phyloP scores from a whole-genome alignment of 2,797 vertebrate species.

The Spheniscus humboldti region DNA sequence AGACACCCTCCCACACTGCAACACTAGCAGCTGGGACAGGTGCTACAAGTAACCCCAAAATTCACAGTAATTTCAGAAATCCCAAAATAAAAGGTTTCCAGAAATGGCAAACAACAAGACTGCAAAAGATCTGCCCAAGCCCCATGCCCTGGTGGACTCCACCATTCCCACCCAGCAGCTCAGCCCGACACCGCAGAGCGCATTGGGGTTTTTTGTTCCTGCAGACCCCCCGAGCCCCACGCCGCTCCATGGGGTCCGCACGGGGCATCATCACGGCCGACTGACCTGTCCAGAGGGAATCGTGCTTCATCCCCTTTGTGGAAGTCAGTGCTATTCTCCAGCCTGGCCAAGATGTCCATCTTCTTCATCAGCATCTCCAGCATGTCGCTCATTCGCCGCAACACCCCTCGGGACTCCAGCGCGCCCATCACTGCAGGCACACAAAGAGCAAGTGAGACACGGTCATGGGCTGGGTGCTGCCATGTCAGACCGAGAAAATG shows the following conservation, averaged over 20 bases:
- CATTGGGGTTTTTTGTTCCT: accelerated
- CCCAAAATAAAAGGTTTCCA: background rate
- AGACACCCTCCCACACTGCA: background rate
- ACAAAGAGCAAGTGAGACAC: background rate
- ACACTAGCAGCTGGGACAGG: background rate
- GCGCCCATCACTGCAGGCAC: conserved; percentile 81
- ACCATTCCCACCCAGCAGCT: background rate
- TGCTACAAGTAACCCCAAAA: background rate
- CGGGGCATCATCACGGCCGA: accelerated
- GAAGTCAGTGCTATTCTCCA: conserved; percentile 84
- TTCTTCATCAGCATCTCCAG: conserved; percentile 90
- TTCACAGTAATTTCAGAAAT: background rate
- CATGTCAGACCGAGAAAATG: accelerated
- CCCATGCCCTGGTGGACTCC: accelerated
- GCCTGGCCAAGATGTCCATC: conserved; percentile 87
- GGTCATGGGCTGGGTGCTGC: accelerated
- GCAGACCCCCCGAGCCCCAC: accelerated
- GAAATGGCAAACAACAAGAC: background rate
- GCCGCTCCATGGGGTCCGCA: accelerated
- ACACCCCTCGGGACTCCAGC: conserved; percentile 86
- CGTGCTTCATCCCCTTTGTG: conserved; percentile 77
- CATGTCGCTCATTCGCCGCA: conserved; percentile 93
- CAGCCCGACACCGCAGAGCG: background rate
- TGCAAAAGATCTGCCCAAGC: background rate
- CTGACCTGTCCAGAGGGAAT: conserved; percentile 85